Evolutionary conservation across 2,888 invertebrate species (phyloP), one percentile per base, ranked within the genome.

Genomic region (Lissonota sp.): DNA sequence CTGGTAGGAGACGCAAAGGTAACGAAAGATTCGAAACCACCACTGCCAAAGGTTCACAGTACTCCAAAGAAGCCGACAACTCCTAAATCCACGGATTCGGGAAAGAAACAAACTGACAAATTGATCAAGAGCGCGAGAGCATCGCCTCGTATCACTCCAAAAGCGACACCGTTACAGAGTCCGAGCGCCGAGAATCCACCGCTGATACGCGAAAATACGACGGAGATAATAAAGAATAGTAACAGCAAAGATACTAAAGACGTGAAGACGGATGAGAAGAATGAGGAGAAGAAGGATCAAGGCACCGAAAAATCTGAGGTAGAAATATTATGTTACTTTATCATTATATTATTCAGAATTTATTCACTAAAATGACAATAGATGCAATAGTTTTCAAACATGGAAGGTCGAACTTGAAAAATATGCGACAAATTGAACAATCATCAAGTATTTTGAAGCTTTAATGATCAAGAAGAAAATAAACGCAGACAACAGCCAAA

Each of bases 21-120:
- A 57, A 93, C 94, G 73, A 95, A 94, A 66, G 95, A 94, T 86
- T 94, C 95, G 88, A 95, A 95, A 88, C 95, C 95, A 86, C 95
- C 95, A 87, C 91, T 95, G 91, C 95, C 95, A 86, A 93, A 93
- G 90, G 93, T 93, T 81, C 93, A 93, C 85, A 91, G 91, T 84
- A 90, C 93, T 89, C 90, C 92, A 89, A 93, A 93, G 91, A 93
- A 93, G 90, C 89, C 92, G 75, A 70, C 83, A 73, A 89, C 91
- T 26, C 88, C 91, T 46, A 86, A 87, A 82, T 51, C 85, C 16
- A 84, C 83, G 64, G 87, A 83, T 39, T 75, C 82, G 83, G 67
- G 84, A 63, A 91, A 86, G 79, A 91, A 89, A 76, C 88, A 88
- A 75, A 84, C 89, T 67, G 92, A 92, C 66, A 90, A 89, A 79